Conservation (phyloP, 2,113 vertebrate species). For the Synodontis membranacea region DNA sequence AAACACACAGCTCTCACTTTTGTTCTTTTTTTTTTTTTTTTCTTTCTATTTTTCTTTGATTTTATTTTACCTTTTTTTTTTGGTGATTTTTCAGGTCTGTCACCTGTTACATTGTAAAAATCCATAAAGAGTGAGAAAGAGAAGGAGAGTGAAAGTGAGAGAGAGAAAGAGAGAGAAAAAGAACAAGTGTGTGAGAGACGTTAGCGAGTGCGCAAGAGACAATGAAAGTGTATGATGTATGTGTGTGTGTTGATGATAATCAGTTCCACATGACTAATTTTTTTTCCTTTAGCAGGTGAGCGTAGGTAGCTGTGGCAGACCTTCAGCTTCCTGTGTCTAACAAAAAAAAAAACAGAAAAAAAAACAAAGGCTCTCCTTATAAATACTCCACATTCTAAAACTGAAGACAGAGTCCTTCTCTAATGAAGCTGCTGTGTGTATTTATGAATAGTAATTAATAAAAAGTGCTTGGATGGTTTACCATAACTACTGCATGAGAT, state of each 20-base stretch:
- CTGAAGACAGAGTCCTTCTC: slow-evolving; percentile 86
- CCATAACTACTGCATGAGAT: slow-evolving; percentile 99
- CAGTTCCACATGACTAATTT: slow-evolving; percentile 94
- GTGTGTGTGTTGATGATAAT: slow-evolving; percentile 84
- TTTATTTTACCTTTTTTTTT: slow-evolving; percentile 76
- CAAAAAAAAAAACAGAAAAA: slow-evolving; percentile 59
- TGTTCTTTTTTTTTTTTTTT: slow-evolving; percentile 75
- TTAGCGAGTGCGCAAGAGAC: slow-evolving; percentile 57
- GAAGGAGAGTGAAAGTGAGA: slow-evolving; percentile 71
- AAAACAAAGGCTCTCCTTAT: slow-evolving; percentile 85
- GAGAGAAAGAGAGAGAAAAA: slow-evolving; percentile 58
- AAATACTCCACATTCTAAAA: slow-evolving; percentile 94
- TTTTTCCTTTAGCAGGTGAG: slow-evolving; percentile 93
- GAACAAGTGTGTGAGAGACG: slow-evolving; percentile 75
- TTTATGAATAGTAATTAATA: slow-evolving; percentile 99
- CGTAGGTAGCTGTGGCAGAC: slow-evolving; percentile 88
- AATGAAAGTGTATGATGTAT: slow-evolving; percentile 66
- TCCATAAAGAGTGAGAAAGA: slow-evolving; percentile 77
- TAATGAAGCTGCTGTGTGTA: slow-evolving; percentile 99
- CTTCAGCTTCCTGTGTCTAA: slow-evolving; percentile 87
- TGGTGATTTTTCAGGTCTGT: slow-evolving; percentile 99
- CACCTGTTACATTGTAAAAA: slow-evolving; percentile 99
- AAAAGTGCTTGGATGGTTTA: slow-evolving; percentile 99
- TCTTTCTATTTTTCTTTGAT: slow-evolving; percentile 58
- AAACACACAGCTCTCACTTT: slow-evolving; percentile 80